Evolutionary conservation across 2,888 invertebrate genomes (phyloP).

Genomic region (Coenonympha arcania): DNA sequence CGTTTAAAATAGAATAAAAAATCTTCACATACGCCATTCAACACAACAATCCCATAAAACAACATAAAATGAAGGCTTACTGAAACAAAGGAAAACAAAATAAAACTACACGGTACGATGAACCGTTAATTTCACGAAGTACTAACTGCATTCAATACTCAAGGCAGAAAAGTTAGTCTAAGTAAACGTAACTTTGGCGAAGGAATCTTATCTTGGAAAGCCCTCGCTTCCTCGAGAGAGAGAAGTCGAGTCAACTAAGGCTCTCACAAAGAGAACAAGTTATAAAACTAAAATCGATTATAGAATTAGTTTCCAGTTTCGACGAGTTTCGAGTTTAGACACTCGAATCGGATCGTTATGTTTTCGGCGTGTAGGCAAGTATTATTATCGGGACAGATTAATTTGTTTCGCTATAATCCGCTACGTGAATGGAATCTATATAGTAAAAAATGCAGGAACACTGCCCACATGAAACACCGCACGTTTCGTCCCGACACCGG

Average conservation of each 20-base stretch:
- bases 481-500: too few species aligned
- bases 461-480: too few species aligned
- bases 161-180: conserved; percentile 13
- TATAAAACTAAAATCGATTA: conserved; percentile 11
- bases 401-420: too few species aligned
- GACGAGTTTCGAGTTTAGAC: neutral
- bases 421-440: too few species aligned
- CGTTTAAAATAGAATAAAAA: too few species aligned
- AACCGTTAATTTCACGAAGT: conserved; percentile 8
- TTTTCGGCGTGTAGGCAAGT: too few species aligned
- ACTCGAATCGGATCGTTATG: too few species aligned
- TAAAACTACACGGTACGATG: neutral
- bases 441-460: too few species aligned
- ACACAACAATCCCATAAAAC: neutral
- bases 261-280: conserved; percentile 9
- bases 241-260: conserved; percentile 2
- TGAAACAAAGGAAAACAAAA: neutral
- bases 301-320: neutral
- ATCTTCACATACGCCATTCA: neutral
- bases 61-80: neutral
- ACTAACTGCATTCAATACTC: conserved; percentile 15
- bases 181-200: conserved; percentile 11
- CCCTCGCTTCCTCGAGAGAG: conserved; percentile 1
- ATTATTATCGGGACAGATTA: too few species aligned
- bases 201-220: conserved; percentile 8